phyloP scores from a whole-genome alignment of 2,888 invertebrate genomes.

The Agrotis clavis region DNA sequence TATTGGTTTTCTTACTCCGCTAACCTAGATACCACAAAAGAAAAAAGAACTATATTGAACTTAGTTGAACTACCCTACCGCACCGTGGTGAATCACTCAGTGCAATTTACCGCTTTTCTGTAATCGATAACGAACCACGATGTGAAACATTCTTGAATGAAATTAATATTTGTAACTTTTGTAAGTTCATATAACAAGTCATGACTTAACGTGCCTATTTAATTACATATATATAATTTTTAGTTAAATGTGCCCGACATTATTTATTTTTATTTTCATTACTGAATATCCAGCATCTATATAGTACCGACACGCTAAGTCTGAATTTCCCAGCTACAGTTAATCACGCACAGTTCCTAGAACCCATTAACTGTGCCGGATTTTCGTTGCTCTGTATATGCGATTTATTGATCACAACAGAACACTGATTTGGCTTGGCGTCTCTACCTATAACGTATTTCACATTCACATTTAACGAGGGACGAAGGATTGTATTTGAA shows the following conservation, averaged over 20 bases:
- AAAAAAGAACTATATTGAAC: conserved; percentile 41
- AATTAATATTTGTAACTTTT: conserved; percentile 16
- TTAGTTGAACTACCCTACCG: conserved; percentile 17
- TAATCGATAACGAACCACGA: conserved; percentile 47
- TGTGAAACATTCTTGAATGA: conserved; percentile 33
- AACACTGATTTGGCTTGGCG: conserved; percentile 14
- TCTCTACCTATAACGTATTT: conserved; percentile 12
- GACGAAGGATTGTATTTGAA: conserved; percentile 9
- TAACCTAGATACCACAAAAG: conserved; percentile 44
- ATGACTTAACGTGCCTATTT: not conserved
- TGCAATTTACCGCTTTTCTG: conserved; percentile 48
- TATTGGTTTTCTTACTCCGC: conserved; percentile 31
- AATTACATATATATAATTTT: not conserved
- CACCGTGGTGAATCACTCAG: conserved; percentile 32
- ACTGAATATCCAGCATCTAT: conserved; percentile 21
- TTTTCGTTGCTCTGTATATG: conserved; percentile 37
- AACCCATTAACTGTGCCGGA: conserved; percentile 32
- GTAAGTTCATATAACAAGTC: not conserved
- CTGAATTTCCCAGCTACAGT: conserved; percentile 25
- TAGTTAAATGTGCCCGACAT: not conserved
- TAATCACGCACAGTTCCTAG: conserved; percentile 37
- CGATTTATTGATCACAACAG: conserved; percentile 53
- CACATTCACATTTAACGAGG: not conserved
- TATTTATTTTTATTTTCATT: conserved; percentile 14
- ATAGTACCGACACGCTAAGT: conserved; percentile 12